A percentile compares a stretch with the other conserved stretches of the same genome.
These are phyloP conservation scores for Orientallactaga sibirica DNA, from an alignment of 2,797 vertebrate species.

Conservation along the genomic window DNA sequence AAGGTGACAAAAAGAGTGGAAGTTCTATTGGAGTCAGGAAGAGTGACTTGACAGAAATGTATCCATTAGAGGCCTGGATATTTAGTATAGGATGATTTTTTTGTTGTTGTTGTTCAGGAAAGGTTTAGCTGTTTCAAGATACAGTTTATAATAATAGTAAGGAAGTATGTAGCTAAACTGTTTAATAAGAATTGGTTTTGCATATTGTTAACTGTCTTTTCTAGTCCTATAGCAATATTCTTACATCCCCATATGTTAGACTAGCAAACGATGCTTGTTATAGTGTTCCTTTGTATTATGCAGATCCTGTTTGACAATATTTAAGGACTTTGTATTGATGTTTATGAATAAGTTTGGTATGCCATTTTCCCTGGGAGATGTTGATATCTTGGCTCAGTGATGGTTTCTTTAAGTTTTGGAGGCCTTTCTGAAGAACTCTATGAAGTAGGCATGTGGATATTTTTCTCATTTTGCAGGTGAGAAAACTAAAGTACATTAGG, in stretches of 20 bases:
- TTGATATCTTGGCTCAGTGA: constrained; percentile 12
- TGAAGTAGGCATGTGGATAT: neutral
- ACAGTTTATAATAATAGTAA: neutral
- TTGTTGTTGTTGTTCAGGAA: neutral
- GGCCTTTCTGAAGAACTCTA: neutral
- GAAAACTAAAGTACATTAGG: neutral
- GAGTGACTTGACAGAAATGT: neutral
- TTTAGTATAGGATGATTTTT: neutral
- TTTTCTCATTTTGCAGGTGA: neutral
- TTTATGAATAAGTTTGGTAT: constrained; percentile 4
- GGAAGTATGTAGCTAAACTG: neutral
- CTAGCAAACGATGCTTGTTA: too few relatives aligned
- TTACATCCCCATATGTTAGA: neutral
- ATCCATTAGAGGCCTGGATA: neutral
- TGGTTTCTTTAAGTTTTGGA: neutral
- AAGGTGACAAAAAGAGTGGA: neutral
- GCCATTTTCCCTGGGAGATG: neutral
- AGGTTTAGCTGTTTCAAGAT: neutral
- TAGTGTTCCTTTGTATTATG: neutral
- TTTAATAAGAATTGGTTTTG: neutral
- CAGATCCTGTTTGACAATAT: neutral
- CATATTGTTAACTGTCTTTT: constrained; percentile 21
- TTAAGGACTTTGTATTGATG: neutral
- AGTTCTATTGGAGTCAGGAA: neutral
- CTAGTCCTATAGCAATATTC: neutral